phyloP scores from a whole-genome alignment of 2,888 invertebrate genomes.

The Drosophila buzzatii region DNA sequence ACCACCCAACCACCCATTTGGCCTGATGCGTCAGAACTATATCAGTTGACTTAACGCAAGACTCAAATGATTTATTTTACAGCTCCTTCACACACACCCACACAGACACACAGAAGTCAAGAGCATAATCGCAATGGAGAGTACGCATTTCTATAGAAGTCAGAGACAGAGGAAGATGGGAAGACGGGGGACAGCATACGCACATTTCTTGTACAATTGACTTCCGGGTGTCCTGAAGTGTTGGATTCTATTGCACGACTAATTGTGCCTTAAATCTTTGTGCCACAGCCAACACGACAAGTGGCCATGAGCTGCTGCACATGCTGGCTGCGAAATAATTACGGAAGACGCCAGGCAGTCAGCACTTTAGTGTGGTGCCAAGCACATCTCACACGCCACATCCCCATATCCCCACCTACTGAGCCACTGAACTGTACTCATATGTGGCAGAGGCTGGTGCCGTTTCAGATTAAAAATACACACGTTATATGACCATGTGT shows the following conservation, averaged over 20 bases:
- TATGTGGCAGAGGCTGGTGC: conserved; percentile 41
- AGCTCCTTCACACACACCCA: neutral
- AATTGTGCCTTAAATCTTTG: conserved; percentile 64
- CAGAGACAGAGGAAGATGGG: neutral
- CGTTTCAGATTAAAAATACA: conserved; percentile 70
- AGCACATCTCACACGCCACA: neutral
- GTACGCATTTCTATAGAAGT: conserved; percentile 14
- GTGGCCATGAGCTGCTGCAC: conserved; percentile 47
- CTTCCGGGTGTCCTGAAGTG: conserved; percentile 59
- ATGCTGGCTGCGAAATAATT: conserved; percentile 62
- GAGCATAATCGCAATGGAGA: conserved; percentile 6
- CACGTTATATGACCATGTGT: conserved; percentile 30
- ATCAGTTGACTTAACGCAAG: conserved; percentile 1
- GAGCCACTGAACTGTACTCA: conserved; percentile 4
- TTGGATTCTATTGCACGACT: conserved; percentile 53
- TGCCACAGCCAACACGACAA: conserved; percentile 32
- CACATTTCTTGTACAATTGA: conserved; percentile 22
- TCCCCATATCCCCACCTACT: conserved; percentile 3
- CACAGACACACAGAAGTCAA: neutral
- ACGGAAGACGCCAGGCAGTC: conserved; percentile 59
- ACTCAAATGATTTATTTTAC: conserved; percentile 3
- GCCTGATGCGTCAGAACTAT: neutral
- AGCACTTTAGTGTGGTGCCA: conserved; percentile 34
- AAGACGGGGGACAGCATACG: neutral
- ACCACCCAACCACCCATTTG: neutral